Evolutionary conservation across 2,888 invertebrate genomes (phyloP), one percentile per base, ranked within the genome.

Genomic region (Ormyrus thymus): DNA sequence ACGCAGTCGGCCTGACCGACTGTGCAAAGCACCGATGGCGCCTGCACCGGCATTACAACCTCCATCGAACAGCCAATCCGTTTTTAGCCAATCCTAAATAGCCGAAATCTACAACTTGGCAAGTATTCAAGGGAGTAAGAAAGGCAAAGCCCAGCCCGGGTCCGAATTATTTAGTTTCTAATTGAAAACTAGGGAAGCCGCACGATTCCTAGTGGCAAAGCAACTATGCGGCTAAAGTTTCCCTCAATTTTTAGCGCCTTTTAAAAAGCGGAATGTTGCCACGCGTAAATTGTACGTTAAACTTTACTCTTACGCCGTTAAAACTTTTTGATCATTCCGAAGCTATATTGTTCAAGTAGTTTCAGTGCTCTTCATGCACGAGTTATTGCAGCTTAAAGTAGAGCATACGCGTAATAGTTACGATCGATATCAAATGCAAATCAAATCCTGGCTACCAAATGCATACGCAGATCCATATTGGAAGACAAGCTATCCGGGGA

Each of bases 391-490:
- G 68, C 46, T 46, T 56, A 56, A 69, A 45, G 46, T 50, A 46
- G 65, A 65, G 29, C 15, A 7, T 53, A 43, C 53, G 53, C 66
- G 53, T 13, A 29, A 15, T 6, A 58, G 69, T 59, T 59, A 59
- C 70, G 70, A 15, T 51, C 70, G 59, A 70, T 70, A 70, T 70
- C 70, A 51, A 70, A 70, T 70, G 70, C 59, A 59, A 70, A 70
- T 70, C 70, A 70, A 70, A 59, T 2, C 29, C 48, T 3, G 13
- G 59, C 13, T 10, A 53, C 29, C 11, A 3, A 29, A 48, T 13
- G 51, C 29, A 15, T 10, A 13, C 10, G 13, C 9, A 69, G 15
- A 69, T 46, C 50, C 62, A 48, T n/a, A 65, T 66, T 29, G 29
- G 29, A 29, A 29, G 29, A 29, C 29, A 29, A 29, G 29, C 29